Base-by-base conservation (phyloP, 1,140 invertebrate genomes). In the Pogonognathellus flavescens region DNA sequence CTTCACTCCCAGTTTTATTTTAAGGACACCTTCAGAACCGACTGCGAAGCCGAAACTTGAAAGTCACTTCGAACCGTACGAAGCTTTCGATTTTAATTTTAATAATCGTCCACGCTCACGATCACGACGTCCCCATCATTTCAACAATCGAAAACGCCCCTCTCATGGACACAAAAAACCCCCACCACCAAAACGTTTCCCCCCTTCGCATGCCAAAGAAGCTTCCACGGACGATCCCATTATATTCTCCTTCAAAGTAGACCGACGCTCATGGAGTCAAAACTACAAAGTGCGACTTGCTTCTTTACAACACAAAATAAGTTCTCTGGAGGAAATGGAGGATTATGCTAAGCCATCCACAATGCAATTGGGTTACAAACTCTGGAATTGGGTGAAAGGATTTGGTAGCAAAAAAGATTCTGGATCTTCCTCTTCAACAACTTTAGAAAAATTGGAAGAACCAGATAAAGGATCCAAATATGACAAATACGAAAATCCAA, bases 241-340 rank as follows among this genome's bases (percentile, higher is more conserved):
- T 11, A 66, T 66, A 31, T 66, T 66, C 11, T 31, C 62, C 10
- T 66, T 66, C 62, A 11, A 6, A 13, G 1, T 66, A 4, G 14
- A 66, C 20, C 22, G 62, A 16, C 22, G 25, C 11, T 25, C 25
- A 5, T 66, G 62, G 62, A 13, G 25, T 25, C 20, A 25, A 31
- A 25, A 66, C 11, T 31, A 25, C 2, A 66, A 66, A 25, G 0
- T 6, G 0, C 62, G 62, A 5, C 20, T 66, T 0, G 14, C 13
- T 13, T 31, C 62, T 2, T 25, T 66, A 16, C 11, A 13, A 66
- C 11, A 13, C 22, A 66, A 66, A 10, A 13, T 22, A 20, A 14
- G 25, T 66, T 66, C 25, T 31, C 20, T 25, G 22, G 70, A 76
- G 16, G 41, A 76, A 1, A 76, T 76, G 70, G 70, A 76, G 31